Base-by-base conservation (phyloP, 1,140 invertebrate species). In the Euura saliciscinereae region DNA sequence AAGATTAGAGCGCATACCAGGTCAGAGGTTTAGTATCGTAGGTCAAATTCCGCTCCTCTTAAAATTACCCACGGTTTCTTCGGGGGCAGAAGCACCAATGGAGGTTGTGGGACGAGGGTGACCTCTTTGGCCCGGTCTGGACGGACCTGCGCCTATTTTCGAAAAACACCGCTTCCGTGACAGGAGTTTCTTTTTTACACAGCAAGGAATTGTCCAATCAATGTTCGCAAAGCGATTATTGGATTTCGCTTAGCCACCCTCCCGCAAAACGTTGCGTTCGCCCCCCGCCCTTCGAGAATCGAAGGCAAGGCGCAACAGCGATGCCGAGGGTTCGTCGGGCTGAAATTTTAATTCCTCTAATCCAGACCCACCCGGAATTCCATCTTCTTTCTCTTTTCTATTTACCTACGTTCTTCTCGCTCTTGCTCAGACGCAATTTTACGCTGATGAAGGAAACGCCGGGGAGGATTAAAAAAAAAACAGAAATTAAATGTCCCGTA, bases 21-120 rank as follows among this genome's bases (percentile, higher is more conserved):
- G 78, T 84, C 83, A 82, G 75, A 79, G 78, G 80, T 84, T 84
- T 80, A 81, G 78, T 82, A 78, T 81, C 80, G 78, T 70, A 69
- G 70, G 74, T 80, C 77, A 77, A 84, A 82, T 84, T 83, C 76
- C 78, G 77, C 77, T 82, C 81, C 78, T 75, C 73, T 79, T 78
- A 78, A 78, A 78, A 79, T 74, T 73, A 74, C 81, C 75, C 77
- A 76, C 70, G 73, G 75, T 75, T 80, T 4, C 51, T 8, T 59
- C 3, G 13, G 51, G 28, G 13, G 51, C 13, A 28, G 28, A 28
- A 6, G 51, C 51, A 59, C 51, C 51, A 6, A 11, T n/a, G 8
- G 8, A 28, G 51, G 51, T 8, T 59, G 51, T n/a, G 8, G 6
- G 51, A 59, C 13, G 51, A 59, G 10, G 51, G 51, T 59, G 51